A percentile compares a stretch with the other conserved stretches of the same genome.
phyloP scores from a whole-genome alignment of 1,140 invertebrate species.

The Diachasmimorpha longicaudata region DNA sequence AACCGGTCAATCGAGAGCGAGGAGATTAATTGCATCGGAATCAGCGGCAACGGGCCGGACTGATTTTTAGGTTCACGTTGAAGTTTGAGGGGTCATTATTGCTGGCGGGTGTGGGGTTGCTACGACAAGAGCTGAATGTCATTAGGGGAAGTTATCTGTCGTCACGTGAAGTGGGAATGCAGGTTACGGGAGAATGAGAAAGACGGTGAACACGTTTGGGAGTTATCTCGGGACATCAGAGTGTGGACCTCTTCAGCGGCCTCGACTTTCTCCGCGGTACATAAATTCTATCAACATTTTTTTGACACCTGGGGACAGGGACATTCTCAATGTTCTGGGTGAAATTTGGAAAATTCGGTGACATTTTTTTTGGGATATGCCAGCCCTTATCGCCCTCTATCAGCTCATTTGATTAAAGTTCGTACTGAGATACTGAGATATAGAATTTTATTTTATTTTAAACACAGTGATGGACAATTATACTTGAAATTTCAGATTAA shows the following conservation, averaged over 20 bases:
- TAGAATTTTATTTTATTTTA: neutral
- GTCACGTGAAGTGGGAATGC: neutral
- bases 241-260: conserved; percentile 2
- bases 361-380: no score
- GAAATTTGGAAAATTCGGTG: conserved; percentile 1
- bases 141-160: neutral
- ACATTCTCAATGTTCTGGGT: neutral
- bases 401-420: no score
- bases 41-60: no score
- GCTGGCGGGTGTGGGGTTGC: neutral
- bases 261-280: conserved; percentile 40
- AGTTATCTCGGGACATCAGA: neutral
- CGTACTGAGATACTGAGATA: neutral
- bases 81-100: no score
- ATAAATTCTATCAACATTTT: conserved; percentile 21
- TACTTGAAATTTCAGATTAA: no score
- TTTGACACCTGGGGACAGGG: neutral
- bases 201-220: neutral
- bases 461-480: no score
- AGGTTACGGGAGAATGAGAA: neutral
- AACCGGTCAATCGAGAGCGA: neutral
- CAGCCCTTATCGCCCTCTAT: no score
- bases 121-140: neutral
- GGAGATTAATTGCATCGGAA: no score
- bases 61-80: no score